Evolutionary conservation across 1,140 invertebrate species (phyloP).

Genomic region (Aphelinus atriplicis): DNA sequence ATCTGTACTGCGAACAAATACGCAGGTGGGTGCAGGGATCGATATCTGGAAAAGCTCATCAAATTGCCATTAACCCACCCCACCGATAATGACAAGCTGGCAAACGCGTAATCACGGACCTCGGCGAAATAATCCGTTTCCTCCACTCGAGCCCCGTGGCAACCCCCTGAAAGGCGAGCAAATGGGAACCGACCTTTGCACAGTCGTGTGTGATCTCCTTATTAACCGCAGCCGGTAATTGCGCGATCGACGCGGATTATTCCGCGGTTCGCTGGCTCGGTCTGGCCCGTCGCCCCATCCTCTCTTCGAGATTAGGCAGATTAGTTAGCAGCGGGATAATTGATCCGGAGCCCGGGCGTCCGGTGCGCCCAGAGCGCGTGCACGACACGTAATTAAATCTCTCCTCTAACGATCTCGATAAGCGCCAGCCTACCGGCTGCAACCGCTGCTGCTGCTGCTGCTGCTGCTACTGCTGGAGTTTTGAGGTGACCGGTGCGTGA

Average conservation of each 20-base stretch:
- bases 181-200: too few species aligned
- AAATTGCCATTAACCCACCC: too few species aligned
- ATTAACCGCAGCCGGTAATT: constrained; percentile 59
- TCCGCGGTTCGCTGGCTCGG: constrained; percentile 50
- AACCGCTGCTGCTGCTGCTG: too few species aligned
- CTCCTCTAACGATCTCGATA: constrained; percentile 23
- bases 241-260: constrained; percentile 54
- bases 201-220: constrained; percentile 52
- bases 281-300: constrained; percentile 15
- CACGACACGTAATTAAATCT: constrained; percentile 35
- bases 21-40: too few species aligned
- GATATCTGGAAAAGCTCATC: too few species aligned
- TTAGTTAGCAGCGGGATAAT: constrained; percentile 52
- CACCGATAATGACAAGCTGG: too few species aligned
- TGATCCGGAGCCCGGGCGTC: constrained; percentile 38
- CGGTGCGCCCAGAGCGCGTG: constrained; percentile 16
- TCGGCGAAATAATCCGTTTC: too few species aligned
- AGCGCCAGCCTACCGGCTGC: background rate
- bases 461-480: background rate
- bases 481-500: constrained; percentile 14
- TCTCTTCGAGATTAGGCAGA: constrained; percentile 51
- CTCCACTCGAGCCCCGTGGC: too few species aligned
- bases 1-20: too few species aligned
- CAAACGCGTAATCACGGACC: too few species aligned
- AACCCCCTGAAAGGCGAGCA: too few species aligned